phyloP scores from a whole-genome alignment of 2,113 vertebrate genomes.

The Eurypyga helias region DNA sequence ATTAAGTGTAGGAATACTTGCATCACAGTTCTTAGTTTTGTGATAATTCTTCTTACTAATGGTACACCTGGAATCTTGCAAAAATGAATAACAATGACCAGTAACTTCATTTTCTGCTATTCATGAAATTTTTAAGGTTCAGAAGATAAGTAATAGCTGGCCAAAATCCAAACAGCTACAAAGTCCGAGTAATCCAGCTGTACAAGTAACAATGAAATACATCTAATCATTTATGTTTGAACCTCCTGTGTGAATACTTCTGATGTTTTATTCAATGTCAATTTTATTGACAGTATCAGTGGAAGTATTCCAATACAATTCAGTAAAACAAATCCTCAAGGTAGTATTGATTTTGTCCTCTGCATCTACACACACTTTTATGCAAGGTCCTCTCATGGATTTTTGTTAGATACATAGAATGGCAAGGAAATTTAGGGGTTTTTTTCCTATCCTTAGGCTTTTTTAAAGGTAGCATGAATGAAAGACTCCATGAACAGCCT shows the following conservation, averaged over 20 bases:
- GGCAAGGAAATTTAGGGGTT: neutral
- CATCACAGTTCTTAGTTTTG: neutral
- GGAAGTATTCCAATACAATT: neutral
- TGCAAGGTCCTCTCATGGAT: neutral
- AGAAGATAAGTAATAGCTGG: neutral
- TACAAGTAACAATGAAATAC: neutral
- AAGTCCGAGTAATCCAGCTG: neutral
- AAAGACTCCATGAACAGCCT: neutral
- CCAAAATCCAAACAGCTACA: neutral
- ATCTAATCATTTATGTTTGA: neutral
- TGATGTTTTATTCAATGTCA: neutral
- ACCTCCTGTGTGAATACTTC: neutral
- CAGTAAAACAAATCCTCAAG: neutral
- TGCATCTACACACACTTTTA: neutral
- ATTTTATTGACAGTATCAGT: neutral
- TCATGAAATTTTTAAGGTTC: neutral
- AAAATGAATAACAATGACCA: neutral
- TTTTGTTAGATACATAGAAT: neutral
- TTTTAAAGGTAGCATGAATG: neutral
- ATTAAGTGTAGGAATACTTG: neutral
- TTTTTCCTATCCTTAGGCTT: neutral
- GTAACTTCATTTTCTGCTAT: neutral
- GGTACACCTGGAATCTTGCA: neutral
- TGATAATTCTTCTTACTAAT: neutral
- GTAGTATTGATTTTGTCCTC: neutral